Base-by-base conservation (phyloP, 2,888 invertebrate genomes). In the Idaea aversata region DNA sequence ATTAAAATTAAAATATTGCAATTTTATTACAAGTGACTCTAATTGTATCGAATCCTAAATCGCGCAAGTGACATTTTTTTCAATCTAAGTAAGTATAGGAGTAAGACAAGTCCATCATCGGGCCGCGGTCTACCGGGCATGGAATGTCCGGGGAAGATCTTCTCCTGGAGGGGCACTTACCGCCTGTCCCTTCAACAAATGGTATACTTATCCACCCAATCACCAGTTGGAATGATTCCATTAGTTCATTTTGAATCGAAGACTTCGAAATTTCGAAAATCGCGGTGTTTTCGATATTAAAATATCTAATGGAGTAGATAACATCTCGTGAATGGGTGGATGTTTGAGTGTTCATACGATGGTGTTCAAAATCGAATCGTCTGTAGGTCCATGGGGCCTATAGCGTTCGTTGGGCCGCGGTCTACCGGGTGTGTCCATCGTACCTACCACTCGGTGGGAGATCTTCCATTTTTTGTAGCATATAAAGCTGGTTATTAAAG, bases 141-240 rank as follows among this genome's bases (percentile, higher is more conserved):
- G 2, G 13, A 10, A 47, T 47, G 47, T 13, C 5, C 34, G 6
- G 10, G 68, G 59, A 15, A 36, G 35, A 62, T 74, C 61, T 13
- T 58, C 59, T 10, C 60, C 63, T 57, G 13, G 1, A 10, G 15
- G 38, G 66, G 13, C 64, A 66, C 63, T 68, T 25, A 60, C 65
- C 36, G 34, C 58, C 6, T 61, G n/a, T 57, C 47, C 47, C 7
- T 13, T 63, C 47, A 58, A 47, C 25, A 1, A 47, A 47, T 47
- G 47, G 47, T 47, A 47, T 47, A 47, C 7, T 47, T 47, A 47
- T 47, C 13, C 13, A 10, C 47, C 47, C 47, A 4, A 7, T 47
- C 4, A 47, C 47, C 13, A 10, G 47, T 47, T 47, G 47, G 47
- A 47, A 47, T 47, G 47, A 47, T 13, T 47, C 47, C 13, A 13